A percentile compares a stretch with the other conserved stretches of the same genome.
Evolutionary conservation across 1,140 invertebrate species (phyloP).

Genomic region (Hestina assimilis): DNA sequence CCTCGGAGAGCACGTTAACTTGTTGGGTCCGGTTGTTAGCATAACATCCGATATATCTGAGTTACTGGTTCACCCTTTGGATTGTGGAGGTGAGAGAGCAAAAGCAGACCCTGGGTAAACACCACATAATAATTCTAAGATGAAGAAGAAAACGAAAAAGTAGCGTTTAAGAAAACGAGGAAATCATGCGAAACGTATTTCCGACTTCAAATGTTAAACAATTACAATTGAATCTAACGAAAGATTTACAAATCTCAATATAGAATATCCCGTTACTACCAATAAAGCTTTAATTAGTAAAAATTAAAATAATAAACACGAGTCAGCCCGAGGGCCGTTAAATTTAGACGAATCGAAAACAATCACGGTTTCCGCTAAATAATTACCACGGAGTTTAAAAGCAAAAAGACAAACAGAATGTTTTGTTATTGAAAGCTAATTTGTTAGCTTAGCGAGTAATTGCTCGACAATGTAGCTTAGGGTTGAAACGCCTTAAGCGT

Average conservation of each 20-base stretch:
- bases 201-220: no score
- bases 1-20: no score
- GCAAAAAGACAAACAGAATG: constrained; percentile 57
- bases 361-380: constrained; percentile 53
- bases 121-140: no score
- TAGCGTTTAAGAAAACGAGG: no score
- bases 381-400: constrained; percentile 40
- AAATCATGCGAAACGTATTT: no score
- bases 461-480: constrained; percentile 59
- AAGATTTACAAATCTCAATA: constrained; percentile 1
- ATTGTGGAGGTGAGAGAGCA: no score
- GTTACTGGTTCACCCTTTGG: no score
- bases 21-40: no score
- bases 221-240: no score
- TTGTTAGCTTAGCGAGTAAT: constrained; percentile 64
- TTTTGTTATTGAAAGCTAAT: constrained; percentile 57
- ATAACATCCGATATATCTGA: no score
- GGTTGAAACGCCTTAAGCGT: constrained; percentile 27
- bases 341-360: constrained; percentile 47
- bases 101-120: no score
- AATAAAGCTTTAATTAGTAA: constrained; percentile 32
- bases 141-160: no score
- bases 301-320: constrained; percentile 30
- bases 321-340: constrained; percentile 23
- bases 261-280: constrained; percentile 31